Evolutionary conservation across 2,888 invertebrate genomes (phyloP).

Genomic region (Baronia brevicornis): DNA sequence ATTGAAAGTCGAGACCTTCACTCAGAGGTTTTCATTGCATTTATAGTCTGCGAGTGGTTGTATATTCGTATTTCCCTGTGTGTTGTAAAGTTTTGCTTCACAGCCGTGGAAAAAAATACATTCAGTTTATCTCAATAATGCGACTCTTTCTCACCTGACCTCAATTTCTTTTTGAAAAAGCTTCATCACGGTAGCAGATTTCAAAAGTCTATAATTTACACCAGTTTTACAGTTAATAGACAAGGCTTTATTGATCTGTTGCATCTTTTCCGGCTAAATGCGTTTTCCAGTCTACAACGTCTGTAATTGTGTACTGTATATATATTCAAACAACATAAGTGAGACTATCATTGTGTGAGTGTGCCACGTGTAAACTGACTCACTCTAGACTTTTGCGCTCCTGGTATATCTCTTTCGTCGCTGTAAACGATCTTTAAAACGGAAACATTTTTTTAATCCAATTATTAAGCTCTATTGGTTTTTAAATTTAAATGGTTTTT

Average conservation of each 20-base stretch:
- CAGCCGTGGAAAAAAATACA: constrained; percentile 26
- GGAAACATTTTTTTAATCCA: constrained; percentile 26
- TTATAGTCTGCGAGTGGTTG: constrained; percentile 42
- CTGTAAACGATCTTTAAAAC: constrained; percentile 33
- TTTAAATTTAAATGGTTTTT: constrained; percentile 22
- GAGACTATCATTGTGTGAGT: constrained; percentile 38
- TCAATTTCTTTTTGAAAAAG: constrained; percentile 18
- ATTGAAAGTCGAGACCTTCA: constrained; percentile 52
- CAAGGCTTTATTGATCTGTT: constrained; percentile 44
- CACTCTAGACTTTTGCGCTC: constrained; percentile 23
- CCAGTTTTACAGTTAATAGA: constrained; percentile 16
- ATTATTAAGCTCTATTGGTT: too few species aligned
- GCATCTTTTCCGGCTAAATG: constrained; percentile 54
- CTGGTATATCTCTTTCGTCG: constrained; percentile 30
- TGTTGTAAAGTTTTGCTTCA: constrained; percentile 33
- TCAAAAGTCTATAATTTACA: not conserved
- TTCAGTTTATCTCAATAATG: constrained; percentile 30
- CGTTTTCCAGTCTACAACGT: constrained; percentile 56
- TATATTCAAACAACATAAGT: constrained; percentile 22
- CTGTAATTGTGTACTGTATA: constrained; percentile 35
- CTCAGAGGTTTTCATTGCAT: constrained; percentile 52
- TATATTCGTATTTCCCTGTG: constrained; percentile 20
- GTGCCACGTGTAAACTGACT: constrained; percentile 33
- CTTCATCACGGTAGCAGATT: constrained; percentile 16
- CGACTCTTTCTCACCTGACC: constrained; percentile 17